Evolutionary conservation across 2,888 invertebrate species (phyloP).

Genomic region (Panzeria rudis): DNA sequence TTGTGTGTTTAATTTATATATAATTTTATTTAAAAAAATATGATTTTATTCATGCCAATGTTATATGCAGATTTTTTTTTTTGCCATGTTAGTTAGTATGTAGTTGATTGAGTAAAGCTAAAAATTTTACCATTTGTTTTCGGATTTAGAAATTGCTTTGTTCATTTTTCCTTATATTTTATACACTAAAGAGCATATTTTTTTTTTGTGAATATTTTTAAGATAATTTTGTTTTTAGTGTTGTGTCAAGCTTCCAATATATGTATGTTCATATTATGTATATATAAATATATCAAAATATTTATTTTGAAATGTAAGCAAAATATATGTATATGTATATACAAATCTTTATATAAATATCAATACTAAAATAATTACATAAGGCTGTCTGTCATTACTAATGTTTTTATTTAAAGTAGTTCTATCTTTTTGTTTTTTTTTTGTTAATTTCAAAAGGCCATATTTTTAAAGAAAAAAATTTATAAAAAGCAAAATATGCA

Average conservation of each 20-base stretch:
- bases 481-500: conserved; percentile 66
- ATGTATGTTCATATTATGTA: conserved; percentile 21
- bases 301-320: conserved; percentile 62
- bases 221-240: conserved; percentile 72
- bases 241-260: conserved; percentile 69
- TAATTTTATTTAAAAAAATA: conserved; percentile 62
- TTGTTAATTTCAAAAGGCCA: conserved; percentile 58
- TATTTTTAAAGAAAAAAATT: conserved; percentile 54
- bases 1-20: conserved; percentile 46
- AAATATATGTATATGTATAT: conserved; percentile 62
- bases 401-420: conserved; percentile 49
- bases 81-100: conserved; percentile 54
- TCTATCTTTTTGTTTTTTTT: no score
- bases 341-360: conserved; percentile 62
- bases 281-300: conserved; percentile 52
- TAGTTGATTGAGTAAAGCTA: conserved; percentile 60
- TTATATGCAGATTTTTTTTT: conserved; percentile 37
- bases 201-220: conserved; percentile 38
- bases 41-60: conserved; percentile 48
- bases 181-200: conserved; percentile 46
- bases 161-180: conserved; percentile 47
- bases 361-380: conserved; percentile 59
- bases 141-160: conserved; percentile 58
- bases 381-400: conserved; percentile 69
- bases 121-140: conserved; percentile 60